Evolutionary conservation across 2,113 vertebrate genomes (phyloP), one percentile per base, ranked within the genome.

Genomic region (Erythrocercus mccallii): DNA sequence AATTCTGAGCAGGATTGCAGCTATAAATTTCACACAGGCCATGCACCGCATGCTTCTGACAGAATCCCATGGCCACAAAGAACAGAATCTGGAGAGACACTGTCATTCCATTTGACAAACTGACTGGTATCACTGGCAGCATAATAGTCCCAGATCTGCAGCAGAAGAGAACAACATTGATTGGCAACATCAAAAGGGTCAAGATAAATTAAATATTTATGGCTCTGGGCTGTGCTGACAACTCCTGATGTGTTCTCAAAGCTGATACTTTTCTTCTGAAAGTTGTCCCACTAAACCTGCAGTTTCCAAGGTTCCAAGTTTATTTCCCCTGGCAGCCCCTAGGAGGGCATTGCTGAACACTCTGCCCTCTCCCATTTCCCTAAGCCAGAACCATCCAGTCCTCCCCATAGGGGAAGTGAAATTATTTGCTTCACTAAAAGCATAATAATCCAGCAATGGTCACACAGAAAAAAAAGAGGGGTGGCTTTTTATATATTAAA

Each of bases 111-210:
- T 74, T 61, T 97, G 96, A 97, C 95, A 97, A 92, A 94, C 82
- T 94, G 91, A 94, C 88, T 82, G 94, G 37, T 83, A 71, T 93
- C 28, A 15, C 81, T 94, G 88, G 92, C 98, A 97, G 50, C 88
- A 51, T 70, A 90, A 95, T 44, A 82, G 93, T 96, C 95, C 90
- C 79, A 93, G 79, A 95, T 11, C 86, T 86, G 87, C 93, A 87
- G 86, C 70, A 92, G 82, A 50, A 91, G 90, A 90, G 86, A 94
- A 70, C 87, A 81, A 21, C 66, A 18, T 24, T 74, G 94, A 97
- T 91, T 94, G 96, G 86, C 96, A 97, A 65, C 92, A 94, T 91
- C 92, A 69, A 92, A 92, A 93, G 81, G 95, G 96, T 97, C 96
- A 95, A 92, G 57, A 69, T 27, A 33, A 88, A 97, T 96, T 86